Percentiles rank a stretch among this genome's conserved stretches.
phyloP scores from a whole-genome alignment of 2,113 vertebrate species.

The Perccottus glenii region DNA sequence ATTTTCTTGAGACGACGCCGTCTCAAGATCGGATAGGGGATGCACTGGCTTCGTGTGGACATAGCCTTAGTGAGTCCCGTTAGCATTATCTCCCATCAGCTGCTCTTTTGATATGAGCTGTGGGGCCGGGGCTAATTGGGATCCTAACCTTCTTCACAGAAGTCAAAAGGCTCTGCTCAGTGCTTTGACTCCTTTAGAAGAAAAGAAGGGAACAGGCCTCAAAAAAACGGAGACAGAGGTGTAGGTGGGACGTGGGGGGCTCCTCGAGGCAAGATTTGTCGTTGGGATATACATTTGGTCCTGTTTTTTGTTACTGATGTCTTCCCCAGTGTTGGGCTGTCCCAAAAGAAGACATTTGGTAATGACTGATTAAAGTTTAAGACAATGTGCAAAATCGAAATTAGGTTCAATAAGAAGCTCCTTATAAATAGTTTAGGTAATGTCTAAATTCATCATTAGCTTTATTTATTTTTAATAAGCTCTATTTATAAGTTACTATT shows the following conservation, averaged over 20 bases:
- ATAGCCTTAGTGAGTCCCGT: too few relatives aligned
- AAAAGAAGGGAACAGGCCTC: slow-evolving; percentile 52
- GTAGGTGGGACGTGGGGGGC: slow-evolving; percentile 28
- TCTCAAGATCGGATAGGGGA: too few relatives aligned
- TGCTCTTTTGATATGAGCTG: background rate
- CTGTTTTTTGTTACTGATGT: slow-evolving; percentile 23
- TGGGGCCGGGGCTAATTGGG: slow-evolving; percentile 27
- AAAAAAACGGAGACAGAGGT: slow-evolving; percentile 18
- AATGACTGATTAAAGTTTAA: too few relatives aligned
- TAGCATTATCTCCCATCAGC: background rate
- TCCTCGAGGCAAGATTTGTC: slow-evolving; percentile 48
- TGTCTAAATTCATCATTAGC: too few relatives aligned
- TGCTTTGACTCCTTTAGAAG: slow-evolving; percentile 54
- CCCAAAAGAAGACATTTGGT: too few relatives aligned
- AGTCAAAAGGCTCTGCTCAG: slow-evolving; percentile 13
- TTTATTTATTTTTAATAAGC: too few relatives aligned
- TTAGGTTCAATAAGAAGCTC: too few relatives aligned
- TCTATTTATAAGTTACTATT: too few relatives aligned
- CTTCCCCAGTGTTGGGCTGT: slow-evolving; percentile 7
- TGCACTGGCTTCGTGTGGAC: too few relatives aligned
- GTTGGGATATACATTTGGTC: slow-evolving; percentile 31
- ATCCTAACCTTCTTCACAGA: slow-evolving; percentile 45
- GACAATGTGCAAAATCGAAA: too few relatives aligned
- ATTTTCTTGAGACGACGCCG: too few relatives aligned
- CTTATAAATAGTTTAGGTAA: too few relatives aligned